Conservation (phyloP, 2,888 invertebrate species). For the Julus scanicus region DNA sequence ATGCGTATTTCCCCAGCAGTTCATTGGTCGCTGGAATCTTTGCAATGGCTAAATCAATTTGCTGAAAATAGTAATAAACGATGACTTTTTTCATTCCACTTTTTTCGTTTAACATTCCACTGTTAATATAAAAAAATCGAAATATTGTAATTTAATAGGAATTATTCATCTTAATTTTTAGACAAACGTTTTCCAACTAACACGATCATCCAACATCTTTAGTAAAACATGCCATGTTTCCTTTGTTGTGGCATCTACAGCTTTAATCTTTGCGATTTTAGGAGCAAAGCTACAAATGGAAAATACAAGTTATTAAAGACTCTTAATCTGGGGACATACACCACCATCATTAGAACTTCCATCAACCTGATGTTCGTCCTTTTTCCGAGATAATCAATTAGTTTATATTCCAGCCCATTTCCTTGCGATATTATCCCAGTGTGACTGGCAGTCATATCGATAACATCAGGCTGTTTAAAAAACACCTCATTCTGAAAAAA, state of each 20-base stretch:
- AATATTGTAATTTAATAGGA: too few relatives aligned
- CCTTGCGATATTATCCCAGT: neutral
- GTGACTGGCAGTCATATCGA: neutral
- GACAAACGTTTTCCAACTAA: neutral
- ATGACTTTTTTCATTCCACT: too few relatives aligned
- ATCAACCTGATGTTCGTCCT: neutral
- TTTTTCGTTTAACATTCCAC: too few relatives aligned
- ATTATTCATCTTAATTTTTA: neutral
- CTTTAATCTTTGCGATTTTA: neutral
- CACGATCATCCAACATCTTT: neutral
- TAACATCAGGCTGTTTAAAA: neutral
- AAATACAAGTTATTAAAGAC: neutral
- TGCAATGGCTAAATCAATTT: slow-evolving; percentile 9
- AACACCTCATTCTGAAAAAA: slow-evolving; percentile 1
- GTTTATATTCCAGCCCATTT: neutral
- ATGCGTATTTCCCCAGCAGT: neutral
- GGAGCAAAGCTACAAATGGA: neutral
- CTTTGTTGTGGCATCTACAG: neutral
- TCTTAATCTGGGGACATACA: too few relatives aligned
- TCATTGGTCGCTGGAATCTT: neutral
- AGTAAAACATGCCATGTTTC: neutral
- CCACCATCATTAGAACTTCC: neutral
- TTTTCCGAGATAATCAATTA: neutral
- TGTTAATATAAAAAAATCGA: too few relatives aligned
- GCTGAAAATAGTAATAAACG: neutral